phyloP scores from a whole-genome alignment of 2,113 vertebrate genomes.

The Regulus satrapa region DNA sequence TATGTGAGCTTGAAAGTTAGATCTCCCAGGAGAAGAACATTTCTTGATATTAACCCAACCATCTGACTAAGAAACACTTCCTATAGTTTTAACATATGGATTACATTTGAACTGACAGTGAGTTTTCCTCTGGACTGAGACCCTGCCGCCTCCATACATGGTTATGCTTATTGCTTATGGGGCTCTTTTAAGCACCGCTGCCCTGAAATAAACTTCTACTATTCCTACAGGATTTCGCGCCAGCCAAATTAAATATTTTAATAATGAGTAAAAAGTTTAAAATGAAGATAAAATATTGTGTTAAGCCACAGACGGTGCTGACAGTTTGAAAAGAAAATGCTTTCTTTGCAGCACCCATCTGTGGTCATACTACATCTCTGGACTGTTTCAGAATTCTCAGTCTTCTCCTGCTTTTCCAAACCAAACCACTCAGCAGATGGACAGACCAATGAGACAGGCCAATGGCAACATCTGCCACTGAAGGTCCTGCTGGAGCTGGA shows the following conservation, averaged over 20 bases:
- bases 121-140: conserved; percentile 46
- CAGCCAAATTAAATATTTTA: conserved; percentile 67
- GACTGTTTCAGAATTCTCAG: not conserved
- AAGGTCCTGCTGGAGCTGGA: not conserved
- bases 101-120: conserved; percentile 54
- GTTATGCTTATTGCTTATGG: conserved; percentile 28
- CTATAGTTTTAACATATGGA: conserved; percentile 60
- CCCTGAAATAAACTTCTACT: conserved; percentile 60
- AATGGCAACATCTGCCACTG: not conserved
- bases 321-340: conserved; percentile 64
- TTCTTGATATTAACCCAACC: conserved; percentile 47
- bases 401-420: not conserved
- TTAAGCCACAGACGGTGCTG: conserved; percentile 61
- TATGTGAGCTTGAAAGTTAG: conserved; percentile 21
- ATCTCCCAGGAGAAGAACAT: not conserved
- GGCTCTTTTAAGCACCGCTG: conserved; percentile 16
- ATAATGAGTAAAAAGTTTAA: conserved; percentile 62
- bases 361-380: not conserved
- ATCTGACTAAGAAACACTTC: conserved; percentile 49
- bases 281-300: conserved; percentile 47
- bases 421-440: not conserved
- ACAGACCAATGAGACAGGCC: not conserved
- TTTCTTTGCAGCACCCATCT: conserved; percentile 41
- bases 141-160: conserved; percentile 7
- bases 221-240: conserved; percentile 50